These are phyloP conservation scores for Parus major DNA, from an alignment of 2,113 vertebrate species.

Conservation along the genomic window DNA sequence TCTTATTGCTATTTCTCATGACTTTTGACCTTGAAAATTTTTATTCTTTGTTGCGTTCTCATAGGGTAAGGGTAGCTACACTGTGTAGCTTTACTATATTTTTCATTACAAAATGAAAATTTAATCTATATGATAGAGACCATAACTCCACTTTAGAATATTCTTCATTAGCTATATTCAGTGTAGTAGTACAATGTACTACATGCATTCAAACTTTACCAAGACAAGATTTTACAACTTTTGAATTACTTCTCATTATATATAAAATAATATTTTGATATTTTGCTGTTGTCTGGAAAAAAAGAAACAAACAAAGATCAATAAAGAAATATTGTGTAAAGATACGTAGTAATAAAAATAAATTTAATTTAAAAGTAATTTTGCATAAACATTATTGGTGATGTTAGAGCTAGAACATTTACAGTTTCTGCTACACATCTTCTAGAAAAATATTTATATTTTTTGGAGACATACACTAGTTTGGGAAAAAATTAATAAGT, in stretches of 20 bases:
- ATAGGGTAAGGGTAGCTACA: background rate
- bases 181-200: background rate
- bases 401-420: background rate
- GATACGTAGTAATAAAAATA: background rate
- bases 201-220: background rate
- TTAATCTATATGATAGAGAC: background rate
- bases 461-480: background rate
- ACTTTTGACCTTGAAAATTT: background rate
- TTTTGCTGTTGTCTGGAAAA: background rate
- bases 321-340: background rate
- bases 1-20: background rate
- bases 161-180: background rate
- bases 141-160: background rate
- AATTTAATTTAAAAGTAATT: background rate
- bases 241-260: background rate
- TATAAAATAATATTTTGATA: background rate
- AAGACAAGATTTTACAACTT: background rate
- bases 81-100: background rate
- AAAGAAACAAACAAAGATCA: background rate
- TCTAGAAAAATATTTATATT: background rate
- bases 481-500: background rate
- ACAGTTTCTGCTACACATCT: background rate
- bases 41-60: background rate
- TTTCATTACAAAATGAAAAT: background rate
- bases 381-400: background rate